phyloP scores from a whole-genome alignment of 2,113 vertebrate genomes.

The Campylorhamphus procurvoides region DNA sequence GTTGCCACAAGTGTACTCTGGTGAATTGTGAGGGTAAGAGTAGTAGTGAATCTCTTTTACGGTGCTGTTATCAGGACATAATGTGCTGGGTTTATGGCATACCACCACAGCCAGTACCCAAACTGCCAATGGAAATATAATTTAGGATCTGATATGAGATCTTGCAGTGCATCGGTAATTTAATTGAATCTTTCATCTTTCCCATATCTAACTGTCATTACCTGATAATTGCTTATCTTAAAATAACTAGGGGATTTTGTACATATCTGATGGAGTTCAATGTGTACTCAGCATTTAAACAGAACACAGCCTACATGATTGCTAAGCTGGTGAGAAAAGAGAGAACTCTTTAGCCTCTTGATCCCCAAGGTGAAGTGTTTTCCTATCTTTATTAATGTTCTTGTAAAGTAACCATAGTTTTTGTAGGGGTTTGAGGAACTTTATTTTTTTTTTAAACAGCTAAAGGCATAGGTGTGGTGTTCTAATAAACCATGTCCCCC shows the following conservation, averaged over 20 bases:
- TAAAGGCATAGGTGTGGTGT: not conserved
- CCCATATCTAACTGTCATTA: conserved; percentile 11
- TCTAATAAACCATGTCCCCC: not conserved
- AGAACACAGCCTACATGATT: not conserved
- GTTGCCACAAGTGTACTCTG: conserved; percentile 45
- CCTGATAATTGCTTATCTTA: conserved; percentile 27
- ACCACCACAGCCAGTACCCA: conserved; percentile 37
- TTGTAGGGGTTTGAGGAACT: not conserved
- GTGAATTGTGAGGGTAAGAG: conserved; percentile 49
- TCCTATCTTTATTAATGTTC: not conserved
- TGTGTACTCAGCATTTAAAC: not conserved
- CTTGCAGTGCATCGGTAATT: conserved; percentile 48
- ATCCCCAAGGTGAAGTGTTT: not conserved
- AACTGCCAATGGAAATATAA: conserved; percentile 55
- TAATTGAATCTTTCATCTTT: conserved; percentile 55
- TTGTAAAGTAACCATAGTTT: rapidly evolving
- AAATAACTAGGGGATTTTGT: conserved; percentile 4
- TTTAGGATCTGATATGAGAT: conserved; percentile 56
- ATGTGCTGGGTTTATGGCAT: conserved; percentile 53
- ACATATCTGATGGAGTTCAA: not conserved
- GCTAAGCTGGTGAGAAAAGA: not conserved
- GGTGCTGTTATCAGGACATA: conserved; percentile 54
- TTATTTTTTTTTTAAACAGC: not conserved
- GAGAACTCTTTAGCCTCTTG: not conserved
- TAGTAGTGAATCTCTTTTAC: conserved; percentile 70